Base-by-base conservation (phyloP, 2,797 vertebrate species). In the Balearica regulorum region DNA sequence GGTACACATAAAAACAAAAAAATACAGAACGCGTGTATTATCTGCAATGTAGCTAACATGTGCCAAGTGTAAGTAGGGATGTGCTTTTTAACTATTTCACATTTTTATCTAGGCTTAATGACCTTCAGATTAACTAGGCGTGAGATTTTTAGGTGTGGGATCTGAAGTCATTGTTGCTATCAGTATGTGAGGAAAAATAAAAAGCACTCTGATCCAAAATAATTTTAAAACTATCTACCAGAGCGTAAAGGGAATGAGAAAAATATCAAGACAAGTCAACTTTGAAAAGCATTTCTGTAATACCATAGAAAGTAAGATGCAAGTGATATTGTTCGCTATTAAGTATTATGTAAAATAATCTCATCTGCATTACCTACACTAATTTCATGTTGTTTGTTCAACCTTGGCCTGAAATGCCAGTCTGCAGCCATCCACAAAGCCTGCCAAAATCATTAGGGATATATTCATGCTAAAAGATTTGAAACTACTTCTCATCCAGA, bases 11-110 rank as follows among this genome's bases (percentile, higher is more conserved):
- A 69, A 90, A 89, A 80, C 25, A 78, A 78, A 33, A 1, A 49
- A 68, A 44, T 71, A 65, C 16, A 87, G 44, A 83, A 1, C 7
- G 24, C 1, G 2, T 16, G 13, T n/a, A 3, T 64, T 64, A 43
- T 46, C 58, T 55, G 39, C 35, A 37, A 5, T n/a, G 17, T 46
- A n/a, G 37, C 13, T 53, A 79, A 46, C 6, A 17, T 54, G 17
- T 54, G 7, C 12, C 41, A 73, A 70, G 14, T 16, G 6, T 66
- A 73, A 93, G 26, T 81, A 91, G 71, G 53, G 13, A 73, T 20
- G 69, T 93, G 49, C 22, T 94, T 97, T 96, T 94, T 73, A 88
- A 93, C 43, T 94, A 87, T 92, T 93, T 90, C 58, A 87, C 20
- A 66, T 94, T 90, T 96, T 85, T 92, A 55, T 90, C 53, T 53